Evolutionary conservation across 2,797 vertebrate genomes (phyloP), one percentile per base, ranked within the genome.

Genomic region (Hipposideros larvatus): DNA sequence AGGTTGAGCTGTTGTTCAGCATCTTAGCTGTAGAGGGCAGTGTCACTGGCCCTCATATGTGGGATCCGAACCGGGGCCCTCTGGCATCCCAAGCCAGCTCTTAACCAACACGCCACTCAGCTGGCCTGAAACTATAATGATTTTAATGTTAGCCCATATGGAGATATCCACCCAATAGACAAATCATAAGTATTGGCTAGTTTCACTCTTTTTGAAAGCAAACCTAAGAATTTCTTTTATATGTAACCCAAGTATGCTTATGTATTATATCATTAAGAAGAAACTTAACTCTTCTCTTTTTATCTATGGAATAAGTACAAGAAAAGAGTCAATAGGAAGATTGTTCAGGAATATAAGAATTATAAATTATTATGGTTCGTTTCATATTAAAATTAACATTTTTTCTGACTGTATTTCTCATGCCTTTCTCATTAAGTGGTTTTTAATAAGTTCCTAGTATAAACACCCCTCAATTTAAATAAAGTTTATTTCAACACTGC

Each of bases 181-280:
- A 65, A 90, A 83, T 48, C 16, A 75, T 71, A 83, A 90, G 86
- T 70, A 87, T 7, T 65, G 9, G 26, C 22, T 51, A 7, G 1
- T 84, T 91, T 87, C 31, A 34, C 48, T 91, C 10, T 43, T 77
- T 92, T 87, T 94, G 46, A 87, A 92, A 94, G 71, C 7, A 77
- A 2, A 59, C 2, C 10, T 94, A 75, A 74, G 34, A 78, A 34
- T 48, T 87, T 83, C 63, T 83, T 53, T 46, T 78, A 19, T 43
- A n/a, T 14, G 51, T 43, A 77, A 84, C 22, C 22, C 68, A 87
- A 55, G 11, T 51, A 48, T 78, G 0, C 18, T 94, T 84, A 31
- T 13, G 4, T 84, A 79, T 31, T 87, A 6, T 87, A 18, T 82
- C 26, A 37, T 51, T 90, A 66, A 87, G n/a, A 70, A 61, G 28